Percentiles rank a stretch among this genome's conserved stretches.
Evolutionary conservation across 2,888 invertebrate genomes (phyloP).

Genomic region (Cantharis flavilabris): DNA sequence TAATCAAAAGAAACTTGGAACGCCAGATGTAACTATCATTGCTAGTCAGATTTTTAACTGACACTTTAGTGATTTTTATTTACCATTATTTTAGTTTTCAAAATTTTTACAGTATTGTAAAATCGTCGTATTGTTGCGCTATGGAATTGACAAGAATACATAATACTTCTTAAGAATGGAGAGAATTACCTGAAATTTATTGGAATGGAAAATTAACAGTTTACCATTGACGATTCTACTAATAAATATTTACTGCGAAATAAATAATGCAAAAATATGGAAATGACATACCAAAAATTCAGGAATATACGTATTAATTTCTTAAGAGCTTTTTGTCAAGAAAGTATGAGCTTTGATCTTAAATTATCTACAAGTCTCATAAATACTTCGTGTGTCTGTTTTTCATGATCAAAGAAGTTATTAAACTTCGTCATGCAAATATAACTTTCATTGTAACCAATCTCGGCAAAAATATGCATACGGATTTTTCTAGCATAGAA

Average conservation of each 20-base stretch:
- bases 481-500: background rate
- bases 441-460: background rate
- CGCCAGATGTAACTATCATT: too few relatives aligned
- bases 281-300: background rate
- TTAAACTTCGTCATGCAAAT: background rate
- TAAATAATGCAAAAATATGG: background rate
- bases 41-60: too few relatives aligned
- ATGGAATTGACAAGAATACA: background rate
- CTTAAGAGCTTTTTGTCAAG: constrained; percentile 11
- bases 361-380: constrained; percentile 6
- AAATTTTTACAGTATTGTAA: too few relatives aligned
- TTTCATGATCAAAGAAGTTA: constrained; percentile 9
- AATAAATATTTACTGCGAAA: background rate
- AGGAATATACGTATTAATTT: constrained; percentile 7
- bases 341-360: constrained; percentile 15
- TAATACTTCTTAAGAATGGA: background rate
- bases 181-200: background rate
- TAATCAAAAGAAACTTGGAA: too few relatives aligned
- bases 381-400: background rate
- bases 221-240: background rate
- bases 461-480: background rate
- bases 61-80: too few relatives aligned
- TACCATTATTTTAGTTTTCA: too few relatives aligned
- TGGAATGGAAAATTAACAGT: background rate
- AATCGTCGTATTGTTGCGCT: background rate